phyloP scores from a whole-genome alignment of 2,113 vertebrate genomes.

The Petrocephalus microphthalmus region DNA sequence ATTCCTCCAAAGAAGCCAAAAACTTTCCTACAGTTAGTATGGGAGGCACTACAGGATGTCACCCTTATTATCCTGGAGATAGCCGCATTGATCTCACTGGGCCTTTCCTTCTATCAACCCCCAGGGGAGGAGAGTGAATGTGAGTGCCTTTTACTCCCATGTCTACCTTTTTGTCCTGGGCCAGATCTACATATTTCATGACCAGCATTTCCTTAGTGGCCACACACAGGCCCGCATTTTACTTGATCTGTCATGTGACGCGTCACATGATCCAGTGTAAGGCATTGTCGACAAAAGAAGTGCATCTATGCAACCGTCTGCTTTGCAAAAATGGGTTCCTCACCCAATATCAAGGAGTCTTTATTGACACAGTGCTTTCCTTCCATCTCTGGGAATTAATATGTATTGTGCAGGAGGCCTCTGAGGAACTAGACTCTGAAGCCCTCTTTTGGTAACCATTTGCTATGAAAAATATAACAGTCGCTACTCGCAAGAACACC shows the following conservation, averaged over 20 bases:
- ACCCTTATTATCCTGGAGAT: slow-evolving; percentile 79
- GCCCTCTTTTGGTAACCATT: too few relatives aligned
- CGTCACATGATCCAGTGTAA: neutral
- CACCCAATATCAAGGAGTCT: neutral
- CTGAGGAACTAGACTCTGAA: neutral
- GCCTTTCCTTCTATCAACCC: slow-evolving; percentile 75
- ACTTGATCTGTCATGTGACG: neutral
- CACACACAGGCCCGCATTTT: neutral
- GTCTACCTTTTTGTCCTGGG: neutral
- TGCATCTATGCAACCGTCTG: neutral
- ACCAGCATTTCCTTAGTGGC: neutral
- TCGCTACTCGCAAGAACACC: neutral
- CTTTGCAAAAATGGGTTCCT: neutral
- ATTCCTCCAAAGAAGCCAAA: slow-evolving; percentile 86
- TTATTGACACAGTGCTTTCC: neutral
- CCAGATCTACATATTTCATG: neutral
- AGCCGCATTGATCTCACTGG: slow-evolving; percentile 76
- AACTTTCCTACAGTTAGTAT: slow-evolving; percentile 79
- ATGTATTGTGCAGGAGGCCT: neutral
- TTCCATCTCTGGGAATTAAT: neutral
- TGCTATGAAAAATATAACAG: neutral
- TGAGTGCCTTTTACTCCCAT: slow-evolving; percentile 26
- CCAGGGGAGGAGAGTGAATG: slow-evolving; percentile 72
- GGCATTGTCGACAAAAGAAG: neutral
- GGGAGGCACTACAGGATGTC: slow-evolving; percentile 77